Evolutionary conservation across 2,888 invertebrate genomes (phyloP).

Genomic region (Oconnorella tubifera): DNA sequence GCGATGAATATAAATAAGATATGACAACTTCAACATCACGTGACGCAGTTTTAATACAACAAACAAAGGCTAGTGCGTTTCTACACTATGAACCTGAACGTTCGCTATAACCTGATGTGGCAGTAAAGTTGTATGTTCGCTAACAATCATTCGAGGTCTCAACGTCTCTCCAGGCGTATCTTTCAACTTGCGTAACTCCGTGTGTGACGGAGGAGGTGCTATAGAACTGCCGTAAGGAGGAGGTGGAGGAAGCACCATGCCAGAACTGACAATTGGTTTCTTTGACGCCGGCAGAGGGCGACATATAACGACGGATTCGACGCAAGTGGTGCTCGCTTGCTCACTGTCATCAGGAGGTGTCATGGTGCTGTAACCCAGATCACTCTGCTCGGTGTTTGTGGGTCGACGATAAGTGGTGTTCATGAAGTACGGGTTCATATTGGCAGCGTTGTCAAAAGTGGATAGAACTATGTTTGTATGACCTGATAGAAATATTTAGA

Average conservation of each 20-base stretch:
- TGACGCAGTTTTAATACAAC: no score
- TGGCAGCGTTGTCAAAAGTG: constrained; percentile 62
- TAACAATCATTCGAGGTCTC: constrained; percentile 38
- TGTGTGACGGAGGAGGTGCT: no score
- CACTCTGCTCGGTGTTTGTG: constrained; percentile 72
- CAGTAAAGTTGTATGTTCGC: constrained; percentile 42
- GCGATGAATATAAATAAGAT: no score
- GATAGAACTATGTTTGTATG: constrained; percentile 54
- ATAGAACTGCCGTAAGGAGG: no score
- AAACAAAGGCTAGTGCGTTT: no score
- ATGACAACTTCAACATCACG: no score
- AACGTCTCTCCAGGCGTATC: no score
- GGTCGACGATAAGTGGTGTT: constrained; percentile 73
- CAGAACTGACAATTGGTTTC: not conserved
- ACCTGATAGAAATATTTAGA: constrained; percentile 37
- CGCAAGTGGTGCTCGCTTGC: constrained; percentile 52
- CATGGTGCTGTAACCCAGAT: constrained; percentile 72
- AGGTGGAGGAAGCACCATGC: not conserved
- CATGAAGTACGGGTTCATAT: constrained; percentile 81
- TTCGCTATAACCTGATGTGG: constrained; percentile 71
- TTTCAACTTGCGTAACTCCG: no score
- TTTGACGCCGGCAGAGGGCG: no score
- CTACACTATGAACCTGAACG: constrained; percentile 89
- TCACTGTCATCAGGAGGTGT: constrained; percentile 50
- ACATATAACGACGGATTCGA: constrained; percentile 50